phyloP scores from a whole-genome alignment of 2,888 invertebrate species.

The Petrolisthes manimaculis region DNA sequence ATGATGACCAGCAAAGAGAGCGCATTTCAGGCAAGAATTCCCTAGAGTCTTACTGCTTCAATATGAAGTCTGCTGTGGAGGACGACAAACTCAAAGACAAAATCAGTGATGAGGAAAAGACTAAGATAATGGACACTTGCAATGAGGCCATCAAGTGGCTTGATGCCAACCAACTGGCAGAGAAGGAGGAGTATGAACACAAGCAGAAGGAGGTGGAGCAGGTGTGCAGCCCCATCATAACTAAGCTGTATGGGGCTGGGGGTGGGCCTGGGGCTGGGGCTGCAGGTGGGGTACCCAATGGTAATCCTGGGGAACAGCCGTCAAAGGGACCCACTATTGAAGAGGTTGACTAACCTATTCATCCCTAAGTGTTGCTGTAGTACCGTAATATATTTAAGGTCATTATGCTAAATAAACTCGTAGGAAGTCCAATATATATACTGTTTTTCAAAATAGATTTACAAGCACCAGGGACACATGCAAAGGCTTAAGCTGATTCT shows the following conservation, averaged over 20 bases:
- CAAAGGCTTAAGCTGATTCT: too few species aligned
- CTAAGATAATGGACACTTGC: constrained; percentile 86
- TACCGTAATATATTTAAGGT: too few species aligned
- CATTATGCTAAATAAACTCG: too few species aligned
- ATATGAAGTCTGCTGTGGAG: constrained; percentile 33
- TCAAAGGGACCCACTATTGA: constrained; percentile 86
- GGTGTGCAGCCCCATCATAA: constrained; percentile 93
- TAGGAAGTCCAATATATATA: too few species aligned
- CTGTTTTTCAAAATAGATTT: too few species aligned
- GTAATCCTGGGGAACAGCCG: constrained; percentile 72
- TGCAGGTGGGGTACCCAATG: too few species aligned
- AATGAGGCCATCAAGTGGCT: constrained; percentile 88
- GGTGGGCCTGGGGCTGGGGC: too few species aligned
- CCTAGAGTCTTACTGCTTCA: constrained; percentile 75
- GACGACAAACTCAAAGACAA: constrained; percentile 29
- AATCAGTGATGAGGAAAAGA: constrained; percentile 11
- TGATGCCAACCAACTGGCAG: constrained; percentile 83
- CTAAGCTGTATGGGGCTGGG: constrained; percentile 88
- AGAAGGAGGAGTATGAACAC: constrained; percentile 94
- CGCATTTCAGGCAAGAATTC: constrained; percentile 84
- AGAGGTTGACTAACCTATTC: constrained; percentile 82
- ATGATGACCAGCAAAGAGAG: constrained; percentile 74
- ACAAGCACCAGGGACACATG: too few species aligned
- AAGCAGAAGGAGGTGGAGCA: constrained; percentile 94
- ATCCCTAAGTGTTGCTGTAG: too few species aligned